phyloP scores from a whole-genome alignment of 2,888 invertebrate species.

The Boloria euphrosyne region DNA sequence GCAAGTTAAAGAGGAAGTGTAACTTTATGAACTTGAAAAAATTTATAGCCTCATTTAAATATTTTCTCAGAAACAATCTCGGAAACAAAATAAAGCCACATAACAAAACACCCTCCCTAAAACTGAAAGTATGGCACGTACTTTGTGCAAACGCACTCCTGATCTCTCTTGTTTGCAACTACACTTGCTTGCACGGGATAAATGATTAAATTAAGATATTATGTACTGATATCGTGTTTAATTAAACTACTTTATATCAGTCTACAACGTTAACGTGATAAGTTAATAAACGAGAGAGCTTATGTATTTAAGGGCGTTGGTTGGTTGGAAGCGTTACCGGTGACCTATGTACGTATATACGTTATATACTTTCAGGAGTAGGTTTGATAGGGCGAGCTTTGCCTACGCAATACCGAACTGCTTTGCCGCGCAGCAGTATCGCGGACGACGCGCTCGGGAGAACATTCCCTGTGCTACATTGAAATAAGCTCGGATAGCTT shows the following conservation, averaged over 20 bases:
- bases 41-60: too few species aligned
- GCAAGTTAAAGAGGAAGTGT: too few species aligned
- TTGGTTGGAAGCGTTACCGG: not conserved
- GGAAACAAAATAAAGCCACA: too few species aligned
- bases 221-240: not conserved
- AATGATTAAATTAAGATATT: not conserved
- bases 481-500: not conserved
- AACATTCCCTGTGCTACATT: not conserved
- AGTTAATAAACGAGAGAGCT: slow-evolving; percentile 7
- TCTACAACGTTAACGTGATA: not conserved
- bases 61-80: too few species aligned
- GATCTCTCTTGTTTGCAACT: not conserved
- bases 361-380: not conserved
- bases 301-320: not conserved
- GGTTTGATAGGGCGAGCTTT: slow-evolving; percentile 1
- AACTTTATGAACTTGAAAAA: too few species aligned
- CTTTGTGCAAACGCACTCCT: not conserved
- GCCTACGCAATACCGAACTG: not conserved
- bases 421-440: not conserved
- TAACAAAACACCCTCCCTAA: too few species aligned
- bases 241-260: not conserved
- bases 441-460: not conserved
- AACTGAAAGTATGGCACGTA: too few species aligned
- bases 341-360: not conserved
- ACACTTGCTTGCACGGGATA: not conserved